These are phyloP conservation scores for Ciconia stormi DNA, from an alignment of 2,113 vertebrate species.

Conservation along the genomic window DNA sequence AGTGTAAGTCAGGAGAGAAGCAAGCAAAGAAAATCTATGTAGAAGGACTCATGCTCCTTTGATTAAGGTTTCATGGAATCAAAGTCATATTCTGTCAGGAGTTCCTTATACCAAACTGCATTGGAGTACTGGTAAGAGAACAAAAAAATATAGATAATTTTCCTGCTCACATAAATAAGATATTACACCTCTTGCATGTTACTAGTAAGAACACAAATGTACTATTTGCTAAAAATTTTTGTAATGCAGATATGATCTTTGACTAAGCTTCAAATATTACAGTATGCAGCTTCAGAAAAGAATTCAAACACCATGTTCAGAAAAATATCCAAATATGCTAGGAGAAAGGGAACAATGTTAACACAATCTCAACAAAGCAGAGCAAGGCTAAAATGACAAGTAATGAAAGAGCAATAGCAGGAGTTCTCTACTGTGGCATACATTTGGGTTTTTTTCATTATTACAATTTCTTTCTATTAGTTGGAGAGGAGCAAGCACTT, in stretches of 20 bases:
- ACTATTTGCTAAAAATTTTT: neutral
- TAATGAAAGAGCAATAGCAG: neutral
- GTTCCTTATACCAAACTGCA: neutral
- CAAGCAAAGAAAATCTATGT: neutral
- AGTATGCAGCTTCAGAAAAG: neutral
- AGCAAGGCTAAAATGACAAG: neutral
- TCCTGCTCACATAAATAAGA: neutral
- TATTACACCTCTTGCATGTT: neutral
- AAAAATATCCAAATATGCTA: neutral
- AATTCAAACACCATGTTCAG: neutral
- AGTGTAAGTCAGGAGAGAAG: neutral
- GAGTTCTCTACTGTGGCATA: neutral
- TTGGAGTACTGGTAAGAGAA: neutral
- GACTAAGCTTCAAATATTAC: neutral
- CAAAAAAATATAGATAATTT: neutral
- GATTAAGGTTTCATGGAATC: neutral
- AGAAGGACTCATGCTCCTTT: neutral
- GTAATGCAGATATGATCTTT: neutral
- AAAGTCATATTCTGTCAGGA: neutral
- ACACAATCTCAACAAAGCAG: neutral
- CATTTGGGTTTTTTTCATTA: neutral
- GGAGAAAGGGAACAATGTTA: neutral
- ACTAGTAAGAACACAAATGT: neutral
- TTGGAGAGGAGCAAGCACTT: neutral
- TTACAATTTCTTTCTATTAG: neutral